A percentile compares a stretch with the other conserved stretches of the same genome.
These are phyloP conservation scores for Liparis tanakae DNA, from an alignment of 2,797 vertebrate species.

Conservation along the genomic window DNA sequence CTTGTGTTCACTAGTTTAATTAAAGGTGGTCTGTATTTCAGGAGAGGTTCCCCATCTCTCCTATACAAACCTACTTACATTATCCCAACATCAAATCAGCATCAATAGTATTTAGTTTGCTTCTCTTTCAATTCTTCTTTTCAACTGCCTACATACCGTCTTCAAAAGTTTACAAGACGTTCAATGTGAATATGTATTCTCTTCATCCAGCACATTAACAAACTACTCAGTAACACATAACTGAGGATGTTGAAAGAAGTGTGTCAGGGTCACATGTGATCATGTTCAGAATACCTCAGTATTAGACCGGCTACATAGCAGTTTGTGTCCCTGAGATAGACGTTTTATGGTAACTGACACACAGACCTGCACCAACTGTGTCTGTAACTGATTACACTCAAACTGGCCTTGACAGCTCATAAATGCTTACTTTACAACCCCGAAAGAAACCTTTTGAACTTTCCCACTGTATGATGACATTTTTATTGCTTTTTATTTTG, in stretches of 20 bases:
- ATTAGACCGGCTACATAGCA: not conserved
- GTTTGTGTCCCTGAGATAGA: not conserved
- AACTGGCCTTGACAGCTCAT: not conserved
- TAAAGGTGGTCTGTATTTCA: not conserved
- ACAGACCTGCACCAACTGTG: not conserved
- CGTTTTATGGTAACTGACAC: not conserved
- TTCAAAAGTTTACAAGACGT: not conserved
- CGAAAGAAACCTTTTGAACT: constrained; percentile 3
- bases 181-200: not conserved
- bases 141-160: not conserved
- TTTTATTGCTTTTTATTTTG: not conserved
- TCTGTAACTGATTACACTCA: not conserved
- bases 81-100: not conserved
- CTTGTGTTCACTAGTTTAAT: too few species aligned
- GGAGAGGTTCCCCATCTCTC: not conserved
- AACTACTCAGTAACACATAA: not conserved
- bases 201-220: not conserved
- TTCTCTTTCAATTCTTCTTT: not conserved
- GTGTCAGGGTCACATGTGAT: not conserved
- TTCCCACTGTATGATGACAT: not conserved
- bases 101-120: not conserved
- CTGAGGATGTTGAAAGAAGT: not conserved
- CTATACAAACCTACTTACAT: not conserved
- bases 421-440: not conserved
- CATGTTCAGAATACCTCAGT: not conserved